Evolutionary conservation across 2,797 vertebrate species (phyloP).

Genomic region (Silurus lanzhouensis): DNA sequence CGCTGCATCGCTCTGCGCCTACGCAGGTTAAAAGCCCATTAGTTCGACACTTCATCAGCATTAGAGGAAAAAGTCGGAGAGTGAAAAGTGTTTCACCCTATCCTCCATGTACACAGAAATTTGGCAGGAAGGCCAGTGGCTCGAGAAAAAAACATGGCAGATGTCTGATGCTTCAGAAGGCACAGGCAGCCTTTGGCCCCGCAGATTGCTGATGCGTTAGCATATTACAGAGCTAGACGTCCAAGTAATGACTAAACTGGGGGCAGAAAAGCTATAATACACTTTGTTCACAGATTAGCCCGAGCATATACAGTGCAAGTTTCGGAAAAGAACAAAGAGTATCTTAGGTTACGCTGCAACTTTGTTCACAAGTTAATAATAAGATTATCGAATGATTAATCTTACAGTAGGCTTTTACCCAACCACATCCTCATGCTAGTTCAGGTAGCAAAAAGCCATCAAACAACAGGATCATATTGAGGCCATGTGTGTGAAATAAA

Average conservation of each 20-base stretch:
- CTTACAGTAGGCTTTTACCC: background rate
- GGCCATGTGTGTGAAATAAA: too few species aligned
- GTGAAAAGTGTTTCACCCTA: background rate
- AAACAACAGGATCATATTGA: too few species aligned
- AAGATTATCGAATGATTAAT: background rate
- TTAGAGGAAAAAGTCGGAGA: slow-evolving; percentile 4
- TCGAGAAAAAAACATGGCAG: slow-evolving; percentile 13
- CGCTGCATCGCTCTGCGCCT: background rate
- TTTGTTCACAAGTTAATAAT: background rate
- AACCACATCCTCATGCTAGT: background rate
- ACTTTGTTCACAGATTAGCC: background rate
- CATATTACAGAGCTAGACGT: background rate
- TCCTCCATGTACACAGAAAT: background rate
- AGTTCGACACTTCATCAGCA: slow-evolving; percentile 1
- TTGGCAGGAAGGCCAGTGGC: slow-evolving; percentile 12
- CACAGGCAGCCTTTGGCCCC: slow-evolving; percentile 2
- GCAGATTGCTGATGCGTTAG: background rate
- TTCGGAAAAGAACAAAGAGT: background rate
- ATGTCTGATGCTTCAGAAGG: slow-evolving; percentile 29
- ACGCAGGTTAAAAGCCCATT: slow-evolving; percentile 17
- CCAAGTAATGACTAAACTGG: slow-evolving; percentile 5
- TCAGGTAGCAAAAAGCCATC: background rate
- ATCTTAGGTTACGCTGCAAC: background rate
- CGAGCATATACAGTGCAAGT: background rate
- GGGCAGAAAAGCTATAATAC: background rate